These are phyloP conservation scores for Therioaphis trifolii DNA, from an alignment of 2,888 invertebrate species.

Conservation along the genomic window DNA sequence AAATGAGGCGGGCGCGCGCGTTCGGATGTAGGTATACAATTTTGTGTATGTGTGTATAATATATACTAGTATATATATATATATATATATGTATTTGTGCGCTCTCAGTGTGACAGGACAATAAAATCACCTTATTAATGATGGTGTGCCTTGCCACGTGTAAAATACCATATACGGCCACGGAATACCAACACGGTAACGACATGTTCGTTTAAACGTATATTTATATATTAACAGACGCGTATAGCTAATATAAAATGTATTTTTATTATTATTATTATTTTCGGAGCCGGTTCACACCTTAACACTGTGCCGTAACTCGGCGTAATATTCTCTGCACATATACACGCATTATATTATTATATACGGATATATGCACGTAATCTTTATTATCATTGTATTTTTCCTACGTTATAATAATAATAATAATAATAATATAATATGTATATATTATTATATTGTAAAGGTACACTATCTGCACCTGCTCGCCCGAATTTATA, in stretches of 20 bases:
- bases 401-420: no score
- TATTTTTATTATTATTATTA: conserved; percentile 28
- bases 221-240: no score
- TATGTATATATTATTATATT: background rate
- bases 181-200: conserved; percentile 36
- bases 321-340: background rate
- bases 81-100: conserved; percentile 15
- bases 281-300: conserved; percentile 32
- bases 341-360: background rate
- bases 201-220: no score
- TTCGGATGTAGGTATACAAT: no score
- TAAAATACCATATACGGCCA: background rate
- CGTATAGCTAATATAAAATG: conserved; percentile 15
- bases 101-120: conserved; percentile 52
- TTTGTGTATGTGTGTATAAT: no score
- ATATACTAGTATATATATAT: background rate
- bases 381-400: no score
- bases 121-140: conserved; percentile 55
- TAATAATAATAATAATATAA: background rate
- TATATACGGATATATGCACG: no score
- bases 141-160: background rate
- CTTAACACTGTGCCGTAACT: background rate
- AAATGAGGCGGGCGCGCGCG: conserved; percentile 11
- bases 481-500: no score
- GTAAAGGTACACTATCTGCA: no score